A percentile compares a stretch with the other conserved stretches of the same genome.
phyloP scores from a whole-genome alignment of 2,113 vertebrate species.

The Phainopepla nitens region DNA sequence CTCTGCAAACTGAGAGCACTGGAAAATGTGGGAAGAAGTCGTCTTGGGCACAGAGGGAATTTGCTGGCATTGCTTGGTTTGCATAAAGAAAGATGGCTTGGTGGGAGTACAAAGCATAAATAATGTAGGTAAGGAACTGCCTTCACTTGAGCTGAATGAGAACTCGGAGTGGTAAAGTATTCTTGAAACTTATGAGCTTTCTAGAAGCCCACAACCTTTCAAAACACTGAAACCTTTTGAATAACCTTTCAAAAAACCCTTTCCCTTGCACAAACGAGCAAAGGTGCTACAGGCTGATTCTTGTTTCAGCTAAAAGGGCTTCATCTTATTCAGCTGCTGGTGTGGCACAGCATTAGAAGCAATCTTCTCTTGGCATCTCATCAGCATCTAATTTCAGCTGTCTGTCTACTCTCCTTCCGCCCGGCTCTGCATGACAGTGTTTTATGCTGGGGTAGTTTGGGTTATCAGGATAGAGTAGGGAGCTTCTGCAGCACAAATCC shows the following conservation, averaged over 20 bases:
- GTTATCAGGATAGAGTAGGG: not conserved
- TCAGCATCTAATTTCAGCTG: slow-evolving; percentile 15
- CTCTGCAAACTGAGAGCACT: not conserved
- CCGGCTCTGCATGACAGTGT: not conserved
- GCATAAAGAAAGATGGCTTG: not conserved
- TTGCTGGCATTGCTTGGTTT: not conserved
- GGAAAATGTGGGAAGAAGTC: not conserved
- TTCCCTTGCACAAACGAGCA: not conserved
- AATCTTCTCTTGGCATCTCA: slow-evolving; percentile 19
- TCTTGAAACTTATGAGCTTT: not conserved
- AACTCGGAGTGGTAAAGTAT: not conserved
- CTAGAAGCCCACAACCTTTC: not conserved
- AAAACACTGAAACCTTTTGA: not conserved
- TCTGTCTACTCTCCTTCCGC: not conserved
- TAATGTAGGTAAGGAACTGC: not conserved
- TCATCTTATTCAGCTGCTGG: not conserved
- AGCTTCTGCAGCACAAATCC: not conserved
- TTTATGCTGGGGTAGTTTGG: not conserved
- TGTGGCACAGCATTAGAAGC: not conserved
- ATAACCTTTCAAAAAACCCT: not conserved
- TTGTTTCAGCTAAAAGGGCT: not conserved
- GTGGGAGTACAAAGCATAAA: not conserved
- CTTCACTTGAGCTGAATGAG: not conserved
- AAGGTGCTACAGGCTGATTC: not conserved
- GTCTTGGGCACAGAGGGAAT: not conserved